Base-by-base conservation (phyloP, 2,797 vertebrate species). In the Sparidentex hasta region DNA sequence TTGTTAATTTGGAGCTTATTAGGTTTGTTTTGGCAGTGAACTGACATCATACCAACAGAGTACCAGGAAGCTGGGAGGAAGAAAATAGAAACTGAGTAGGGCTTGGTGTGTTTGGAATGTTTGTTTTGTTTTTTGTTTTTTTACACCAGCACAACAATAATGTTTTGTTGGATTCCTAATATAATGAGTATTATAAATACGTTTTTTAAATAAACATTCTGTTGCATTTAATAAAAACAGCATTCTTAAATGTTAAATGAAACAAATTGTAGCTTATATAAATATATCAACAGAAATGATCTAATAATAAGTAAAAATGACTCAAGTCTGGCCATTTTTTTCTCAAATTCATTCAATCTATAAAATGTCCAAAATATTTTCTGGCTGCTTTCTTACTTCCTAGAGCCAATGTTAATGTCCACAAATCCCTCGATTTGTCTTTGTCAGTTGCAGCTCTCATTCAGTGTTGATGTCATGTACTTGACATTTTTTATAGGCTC, bases 1-100 rank as follows among this genome's bases (percentile, higher is more conserved):
- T 64, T 41, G 46, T 54, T 73, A 85, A 81, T 63, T 76, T 12
- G 4, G 4, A 23, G 71, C 33, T 66, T 25, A 57, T 66, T 63
- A 25, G 27, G 5, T 78, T 69, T 46, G 13, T 3, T 62, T 56
- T 72, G 71, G 44, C 41, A 33, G 18, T 7, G 0, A 14, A 23
- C 12, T 14, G 74, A 3, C 44, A 20, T 55, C 33, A n/a, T 11
- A 47, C 12, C 5, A 58, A 41, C 12, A 55, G 18, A 74, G 56
- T 1, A 25, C 11, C 21, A 57, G 17, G 5, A 27, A 23, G 41
- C 41, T 0, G 2, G 41, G 33, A 50, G 11, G 11, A 13, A 50
- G 48, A 41, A 27, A 55, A 52, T 12, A 55, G 13, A 62, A 63
- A 70, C 6, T 5, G 33, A 75, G 47, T 17, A 6, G 9, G 52